Percentiles rank a stretch among this genome's conserved stretches.
These are phyloP conservation scores for Lingula anatina DNA, from an alignment of 2,888 invertebrate species.

Conservation along the genomic window DNA sequence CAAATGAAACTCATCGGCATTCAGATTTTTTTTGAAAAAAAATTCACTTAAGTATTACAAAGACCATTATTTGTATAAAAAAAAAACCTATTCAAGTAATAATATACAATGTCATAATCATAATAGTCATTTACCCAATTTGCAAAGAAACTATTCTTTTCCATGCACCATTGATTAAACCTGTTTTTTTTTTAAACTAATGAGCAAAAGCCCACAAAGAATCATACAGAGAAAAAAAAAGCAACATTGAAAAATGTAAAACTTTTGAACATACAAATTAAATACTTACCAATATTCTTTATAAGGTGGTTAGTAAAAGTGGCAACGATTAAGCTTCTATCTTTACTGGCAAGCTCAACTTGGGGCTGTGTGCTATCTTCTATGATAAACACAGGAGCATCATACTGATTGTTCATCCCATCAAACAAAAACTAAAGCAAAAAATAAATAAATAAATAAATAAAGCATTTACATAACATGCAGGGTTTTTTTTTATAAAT, in stretches of 20 bases:
- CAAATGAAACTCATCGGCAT: too few species aligned
- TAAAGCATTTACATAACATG: not conserved
- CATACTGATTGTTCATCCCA: slow-evolving; percentile 59
- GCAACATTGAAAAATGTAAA: not conserved
- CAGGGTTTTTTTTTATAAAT: not conserved
- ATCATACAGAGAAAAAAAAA: not conserved
- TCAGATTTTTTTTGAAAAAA: too few species aligned
- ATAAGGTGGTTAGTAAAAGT: slow-evolving; percentile 86
- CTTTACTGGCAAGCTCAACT: slow-evolving; percentile 74
- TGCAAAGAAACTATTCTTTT: not conserved
- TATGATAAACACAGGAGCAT: slow-evolving; percentile 67
- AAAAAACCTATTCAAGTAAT: not conserved
- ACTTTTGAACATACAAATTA: not conserved
- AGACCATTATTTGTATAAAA: too few species aligned
- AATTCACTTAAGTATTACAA: too few species aligned
- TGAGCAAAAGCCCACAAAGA: not conserved
- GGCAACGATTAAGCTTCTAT: slow-evolving; percentile 86
- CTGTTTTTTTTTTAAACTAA: too few species aligned
- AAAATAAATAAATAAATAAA: not conserved
- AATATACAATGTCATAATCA: not conserved
- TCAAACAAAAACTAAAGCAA: slow-evolving; percentile 66
- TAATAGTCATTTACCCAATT: not conserved
- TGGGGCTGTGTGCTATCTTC: slow-evolving; percentile 89
- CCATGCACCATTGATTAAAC: too few species aligned
- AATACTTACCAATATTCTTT: slow-evolving; percentile 71